Percentiles rank a stretch among this genome's conserved stretches.
These are phyloP conservation scores for Papio anubis DNA, from an alignment of 2,113 vertebrate genomes.

Conservation along the genomic window DNA sequence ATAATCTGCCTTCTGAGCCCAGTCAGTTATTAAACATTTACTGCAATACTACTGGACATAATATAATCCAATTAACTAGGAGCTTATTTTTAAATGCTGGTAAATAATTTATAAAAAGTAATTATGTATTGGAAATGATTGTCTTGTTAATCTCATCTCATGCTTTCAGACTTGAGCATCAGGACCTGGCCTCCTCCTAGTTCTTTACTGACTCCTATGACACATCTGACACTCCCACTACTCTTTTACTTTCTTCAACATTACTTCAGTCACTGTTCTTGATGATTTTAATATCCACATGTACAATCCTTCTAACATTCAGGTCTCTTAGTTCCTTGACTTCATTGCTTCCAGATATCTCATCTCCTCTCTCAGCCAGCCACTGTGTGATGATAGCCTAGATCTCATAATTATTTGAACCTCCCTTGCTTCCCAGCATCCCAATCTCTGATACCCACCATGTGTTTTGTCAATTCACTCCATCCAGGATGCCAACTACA, in stretches of 20 bases:
- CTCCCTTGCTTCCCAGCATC: background rate
- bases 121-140: background rate
- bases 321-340: background rate
- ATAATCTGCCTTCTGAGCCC: background rate
- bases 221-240: background rate
- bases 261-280: background rate
- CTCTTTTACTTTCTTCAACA: background rate
- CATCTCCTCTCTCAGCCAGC: background rate
- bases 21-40: background rate
- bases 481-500: background rate
- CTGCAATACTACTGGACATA: background rate
- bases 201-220: no score
- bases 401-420: no score
- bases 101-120: background rate
- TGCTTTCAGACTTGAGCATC: background rate
- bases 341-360: background rate
- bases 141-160: background rate
- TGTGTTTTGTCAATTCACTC: background rate
- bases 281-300: background rate
- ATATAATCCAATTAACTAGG: background rate
- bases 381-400: background rate
- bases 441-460: background rate
- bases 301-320: background rate
- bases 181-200: background rate
- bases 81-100: background rate